phyloP scores from a whole-genome alignment of 2,797 vertebrate species.

The Poeciliopsis turneri region DNA sequence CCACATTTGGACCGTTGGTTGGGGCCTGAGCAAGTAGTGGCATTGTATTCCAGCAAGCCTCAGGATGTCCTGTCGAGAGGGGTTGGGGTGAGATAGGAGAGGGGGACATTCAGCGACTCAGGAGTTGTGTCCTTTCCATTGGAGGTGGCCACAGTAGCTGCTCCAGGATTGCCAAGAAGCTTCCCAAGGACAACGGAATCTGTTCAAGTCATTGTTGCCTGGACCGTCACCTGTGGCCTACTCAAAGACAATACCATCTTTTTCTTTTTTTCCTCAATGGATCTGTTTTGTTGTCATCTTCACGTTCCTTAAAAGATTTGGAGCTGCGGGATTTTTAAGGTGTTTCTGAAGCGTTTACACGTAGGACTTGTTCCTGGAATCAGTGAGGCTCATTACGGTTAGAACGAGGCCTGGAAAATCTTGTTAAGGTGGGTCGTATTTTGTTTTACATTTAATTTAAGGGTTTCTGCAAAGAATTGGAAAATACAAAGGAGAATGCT shows the following conservation, averaged over 20 bases:
- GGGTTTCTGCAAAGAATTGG: neutral
- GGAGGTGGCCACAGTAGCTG: slow-evolving; percentile 51
- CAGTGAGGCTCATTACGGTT: neutral
- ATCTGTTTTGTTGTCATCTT: slow-evolving; percentile 8
- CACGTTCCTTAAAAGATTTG: neutral
- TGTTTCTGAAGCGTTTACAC: neutral
- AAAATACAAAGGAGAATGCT: neutral
- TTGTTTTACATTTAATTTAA: neutral
- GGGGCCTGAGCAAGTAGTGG: slow-evolving; percentile 79
- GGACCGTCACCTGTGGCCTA: neutral
- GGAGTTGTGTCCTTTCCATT: slow-evolving; percentile 47
- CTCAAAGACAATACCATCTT: neutral
- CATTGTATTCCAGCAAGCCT: slow-evolving; percentile 94
- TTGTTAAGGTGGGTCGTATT: slow-evolving; percentile 40
- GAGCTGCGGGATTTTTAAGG: slow-evolving; percentile 5
- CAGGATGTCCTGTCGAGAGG: slow-evolving; percentile 96
- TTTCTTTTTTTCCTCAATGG: slow-evolving; percentile 2
- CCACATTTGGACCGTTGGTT: slow-evolving; percentile 76
- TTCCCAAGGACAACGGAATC: slow-evolving; percentile 24
- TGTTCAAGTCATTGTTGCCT: slow-evolving; percentile 1
- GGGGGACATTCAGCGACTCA: slow-evolving; percentile 80
- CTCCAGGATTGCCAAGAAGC: slow-evolving; percentile 24
- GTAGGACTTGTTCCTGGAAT: neutral
- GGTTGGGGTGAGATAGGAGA: slow-evolving; percentile 62
- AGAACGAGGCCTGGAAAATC: neutral